A percentile compares a stretch with the other conserved stretches of the same genome.
Conservation (phyloP, 2,113 vertebrate genomes). For the Piprites chloris region DNA sequence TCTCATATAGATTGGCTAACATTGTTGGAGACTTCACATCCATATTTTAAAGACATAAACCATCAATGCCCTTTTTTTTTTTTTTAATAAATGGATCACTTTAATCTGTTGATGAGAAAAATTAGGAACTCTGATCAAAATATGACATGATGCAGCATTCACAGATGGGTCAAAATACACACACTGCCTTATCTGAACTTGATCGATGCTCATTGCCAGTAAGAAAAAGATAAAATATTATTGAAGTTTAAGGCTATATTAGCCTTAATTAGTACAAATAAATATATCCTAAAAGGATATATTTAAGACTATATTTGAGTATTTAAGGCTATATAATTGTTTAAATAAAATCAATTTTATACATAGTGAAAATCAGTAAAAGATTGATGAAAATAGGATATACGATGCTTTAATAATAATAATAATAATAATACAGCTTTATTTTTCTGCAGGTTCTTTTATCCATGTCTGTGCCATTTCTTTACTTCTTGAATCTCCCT, state of each 20-base stretch:
- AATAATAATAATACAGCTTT: not conserved
- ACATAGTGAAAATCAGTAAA: not conserved
- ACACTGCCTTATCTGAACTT: not conserved
- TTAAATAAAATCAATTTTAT: not conserved
- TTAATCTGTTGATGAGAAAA: not conserved
- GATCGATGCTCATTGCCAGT: not conserved
- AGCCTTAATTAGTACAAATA: too few relatives aligned
- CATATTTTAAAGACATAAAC: not conserved
- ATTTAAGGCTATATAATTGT: not conserved
- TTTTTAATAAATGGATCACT: not conserved
- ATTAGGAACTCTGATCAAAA: not conserved
- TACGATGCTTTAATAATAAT: not conserved
- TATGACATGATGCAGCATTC: not conserved
- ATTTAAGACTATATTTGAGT: not conserved
- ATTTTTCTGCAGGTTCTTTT: not conserved
- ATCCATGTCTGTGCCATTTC: not conserved
- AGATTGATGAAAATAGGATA: not conserved
- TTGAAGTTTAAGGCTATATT: not conserved
- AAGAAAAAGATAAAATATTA: not conserved
- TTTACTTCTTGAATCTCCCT: not conserved
- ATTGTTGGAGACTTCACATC: not conserved
- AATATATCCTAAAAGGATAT: not conserved
- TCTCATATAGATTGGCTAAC: not conserved
- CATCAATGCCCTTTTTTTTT: not conserved
- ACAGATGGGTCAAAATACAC: not conserved